These are phyloP conservation scores for Zaprionus obscuricornis DNA, from an alignment of 2,888 invertebrate species.

Conservation along the genomic window DNA sequence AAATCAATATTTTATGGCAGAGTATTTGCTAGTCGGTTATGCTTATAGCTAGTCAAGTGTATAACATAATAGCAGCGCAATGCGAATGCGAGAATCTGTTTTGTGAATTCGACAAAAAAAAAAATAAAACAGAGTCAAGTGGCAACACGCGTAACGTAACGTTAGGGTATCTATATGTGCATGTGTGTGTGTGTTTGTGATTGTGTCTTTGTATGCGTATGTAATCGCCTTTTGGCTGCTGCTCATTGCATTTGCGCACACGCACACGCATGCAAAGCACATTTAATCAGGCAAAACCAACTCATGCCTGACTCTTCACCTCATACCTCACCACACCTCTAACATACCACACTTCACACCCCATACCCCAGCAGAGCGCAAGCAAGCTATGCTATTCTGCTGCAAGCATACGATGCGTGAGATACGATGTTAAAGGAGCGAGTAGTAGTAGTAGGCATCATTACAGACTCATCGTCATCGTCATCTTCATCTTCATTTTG, in stretches of 20 bases:
- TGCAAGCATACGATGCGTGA: slow-evolving; percentile 9
- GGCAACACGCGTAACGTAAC: too few species aligned
- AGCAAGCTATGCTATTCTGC: background rate
- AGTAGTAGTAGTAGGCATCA: slow-evolving; percentile 44
- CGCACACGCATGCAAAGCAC: slow-evolving; percentile 51
- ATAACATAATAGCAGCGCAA: too few species aligned
- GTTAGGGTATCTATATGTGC: background rate
- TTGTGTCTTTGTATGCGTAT: slow-evolving; percentile 3
- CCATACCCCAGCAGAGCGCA: background rate
- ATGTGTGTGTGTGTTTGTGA: slow-evolving; percentile 15
- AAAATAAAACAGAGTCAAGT: too few species aligned
- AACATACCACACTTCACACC: background rate
- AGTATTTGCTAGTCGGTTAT: too few species aligned
- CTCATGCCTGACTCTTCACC: background rate
- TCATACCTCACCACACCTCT: background rate
- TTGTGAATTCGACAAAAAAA: too few species aligned
- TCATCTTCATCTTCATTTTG: slow-evolving; percentile 57
- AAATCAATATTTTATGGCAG: too few species aligned
- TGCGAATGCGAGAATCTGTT: too few species aligned
- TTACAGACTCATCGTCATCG: slow-evolving; percentile 51
- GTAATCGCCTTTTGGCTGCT: slow-evolving; percentile 55
- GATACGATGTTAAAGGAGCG: slow-evolving; percentile 1
- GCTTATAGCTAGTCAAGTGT: too few species aligned
- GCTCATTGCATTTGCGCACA: slow-evolving; percentile 59
- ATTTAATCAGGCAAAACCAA: slow-evolving; percentile 64